phyloP scores from a whole-genome alignment of 2,797 vertebrate species.

The Tragopan temminckii region DNA sequence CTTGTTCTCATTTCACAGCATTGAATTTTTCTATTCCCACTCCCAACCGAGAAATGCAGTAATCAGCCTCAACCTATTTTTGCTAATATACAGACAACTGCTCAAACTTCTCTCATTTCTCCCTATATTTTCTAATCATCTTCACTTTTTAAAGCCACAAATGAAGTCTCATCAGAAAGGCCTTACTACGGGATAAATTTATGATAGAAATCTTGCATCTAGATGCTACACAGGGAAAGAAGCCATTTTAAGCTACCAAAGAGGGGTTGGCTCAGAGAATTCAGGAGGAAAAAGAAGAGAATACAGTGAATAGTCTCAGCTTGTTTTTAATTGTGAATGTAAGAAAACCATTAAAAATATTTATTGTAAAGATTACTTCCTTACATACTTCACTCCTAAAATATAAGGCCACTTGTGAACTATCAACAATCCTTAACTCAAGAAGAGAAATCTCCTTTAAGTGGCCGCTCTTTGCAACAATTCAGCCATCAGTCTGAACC shows the following conservation, averaged over 20 bases:
- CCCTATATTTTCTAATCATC: not conserved
- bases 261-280: not conserved
- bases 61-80: not conserved
- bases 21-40: conserved; percentile 1
- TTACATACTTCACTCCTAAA: not conserved
- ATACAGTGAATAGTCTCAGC: not conserved
- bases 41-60: not conserved
- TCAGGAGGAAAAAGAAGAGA: not conserved
- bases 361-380: not conserved
- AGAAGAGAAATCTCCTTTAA: not conserved
- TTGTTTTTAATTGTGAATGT: not conserved
- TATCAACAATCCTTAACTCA: not conserved
- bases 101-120: not conserved
- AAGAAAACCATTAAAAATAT: not conserved
- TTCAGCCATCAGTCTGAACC: not conserved
- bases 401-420: not conserved
- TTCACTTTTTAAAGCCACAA: conserved; percentile 1
- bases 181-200: not conserved
- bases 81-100: not conserved
- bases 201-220: not conserved
- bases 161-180: not conserved
- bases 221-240: not conserved
- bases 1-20: not conserved
- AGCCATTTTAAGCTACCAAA: not conserved
- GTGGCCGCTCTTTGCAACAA: not conserved